Base-by-base conservation (phyloP, 2,113 vertebrate genomes). In the Dicentrarchus labrax region DNA sequence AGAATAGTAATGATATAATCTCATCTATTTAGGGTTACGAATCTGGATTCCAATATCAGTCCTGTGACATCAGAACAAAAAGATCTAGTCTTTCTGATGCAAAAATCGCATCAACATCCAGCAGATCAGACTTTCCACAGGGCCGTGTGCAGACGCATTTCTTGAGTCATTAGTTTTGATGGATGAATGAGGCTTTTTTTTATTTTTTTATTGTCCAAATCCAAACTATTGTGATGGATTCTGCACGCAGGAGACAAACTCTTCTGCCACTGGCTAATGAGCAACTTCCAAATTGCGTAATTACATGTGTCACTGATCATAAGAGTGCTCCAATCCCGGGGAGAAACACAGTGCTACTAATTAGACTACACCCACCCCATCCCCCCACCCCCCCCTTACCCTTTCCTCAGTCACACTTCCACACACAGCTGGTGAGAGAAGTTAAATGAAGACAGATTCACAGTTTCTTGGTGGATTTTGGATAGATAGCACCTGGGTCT, bases 301-400 rank as follows among this genome's bases (percentile, higher is more conserved):
- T 91, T 92, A 91, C 85, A 91, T 39, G 83, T 92, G 89, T 89
- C 89, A 83, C 76, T 86, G 90, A 93, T 92, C 87, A 89, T 62
- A 72, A 21, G 45, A 88, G 68, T 8, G 76, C 41, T 88, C 48
- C 47, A 19, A 86, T 71, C 51, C 80, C 51, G 53, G 36, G 50
- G 39, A 72, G 65, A 88, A 84, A 86, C 85, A 88, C 66, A 48
- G 65, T 21, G 78, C 76, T 61, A 24, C 73, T 89, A 88, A 92
- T 92, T 84, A 87, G 80, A 60, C 54, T 38, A 43, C 39, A 43
- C 57, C 60, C 72, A 30, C 30, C 30, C 30, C 30, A n/a, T n/a
- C n/a, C n/a, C n/a, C n/a, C n/a, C n/a, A n/a, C 86, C 85, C 22
- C 68, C 59, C 48, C 24, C 38, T 43, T 57, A 30, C 56, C 19